These are phyloP conservation scores for Hecatera dysodea DNA, from an alignment of 2,888 invertebrate genomes.

Conservation along the genomic window DNA sequence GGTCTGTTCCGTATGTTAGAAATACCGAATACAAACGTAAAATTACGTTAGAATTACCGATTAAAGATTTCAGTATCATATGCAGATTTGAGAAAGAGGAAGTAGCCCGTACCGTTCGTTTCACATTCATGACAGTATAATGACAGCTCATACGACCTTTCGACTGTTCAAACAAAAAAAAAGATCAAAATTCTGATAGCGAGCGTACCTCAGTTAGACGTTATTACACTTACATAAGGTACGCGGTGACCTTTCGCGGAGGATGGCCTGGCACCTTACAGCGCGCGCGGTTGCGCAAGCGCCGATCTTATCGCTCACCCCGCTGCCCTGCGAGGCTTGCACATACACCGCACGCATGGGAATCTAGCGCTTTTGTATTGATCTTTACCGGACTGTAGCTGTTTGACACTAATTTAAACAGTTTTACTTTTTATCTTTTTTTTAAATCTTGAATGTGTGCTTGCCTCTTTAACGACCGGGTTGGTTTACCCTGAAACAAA, in stretches of 20 bases:
- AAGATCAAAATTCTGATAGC: conserved; percentile 46
- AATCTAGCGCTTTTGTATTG: conserved; percentile 42
- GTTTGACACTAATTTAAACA: not conserved
- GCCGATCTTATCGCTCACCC: conserved; percentile 79
- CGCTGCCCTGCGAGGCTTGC: conserved; percentile 65
- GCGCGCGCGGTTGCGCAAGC: conserved; percentile 76
- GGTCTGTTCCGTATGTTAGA: no score
- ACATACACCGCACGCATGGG: conserved; percentile 57
- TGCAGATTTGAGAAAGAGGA: conserved; percentile 1
- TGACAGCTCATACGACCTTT: conserved; percentile 35
- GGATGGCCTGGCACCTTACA: conserved; percentile 83
- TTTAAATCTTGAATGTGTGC: not conserved
- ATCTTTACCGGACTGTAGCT: conserved; percentile 46
- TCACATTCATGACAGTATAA: conserved; percentile 19
- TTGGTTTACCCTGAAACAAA: no score
- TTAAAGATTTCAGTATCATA: not conserved
- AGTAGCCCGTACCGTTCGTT: not conserved
- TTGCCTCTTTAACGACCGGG: not conserved
- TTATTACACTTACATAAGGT: conserved; percentile 77
- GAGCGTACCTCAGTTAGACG: conserved; percentile 59
- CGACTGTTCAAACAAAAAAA: conserved; percentile 39
- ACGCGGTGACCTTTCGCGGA: conserved; percentile 84
- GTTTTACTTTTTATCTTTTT: not conserved
- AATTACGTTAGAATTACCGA: not conserved
- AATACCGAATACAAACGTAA: no score